Base-by-base conservation (phyloP, 2,888 invertebrate species). In the Villa cingulata region DNA sequence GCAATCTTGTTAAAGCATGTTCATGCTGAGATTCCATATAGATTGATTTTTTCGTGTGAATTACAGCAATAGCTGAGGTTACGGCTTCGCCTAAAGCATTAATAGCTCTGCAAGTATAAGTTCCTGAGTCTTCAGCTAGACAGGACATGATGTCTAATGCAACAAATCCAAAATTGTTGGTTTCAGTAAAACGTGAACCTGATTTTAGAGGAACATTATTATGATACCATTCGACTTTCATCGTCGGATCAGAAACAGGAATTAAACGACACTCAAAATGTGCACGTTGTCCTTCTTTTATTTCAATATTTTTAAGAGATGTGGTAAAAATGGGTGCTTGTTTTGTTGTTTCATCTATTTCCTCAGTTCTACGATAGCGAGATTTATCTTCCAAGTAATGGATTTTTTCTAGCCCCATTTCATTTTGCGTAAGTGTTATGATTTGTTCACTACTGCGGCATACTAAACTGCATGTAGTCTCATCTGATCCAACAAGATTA, bases 131-230 rank as follows among this genome's bases (percentile, higher is more conserved):
- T 66, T 97, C 97, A 10, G 95, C 89, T 60, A 94, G 83, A 50
- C 91, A 87, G 57, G 94, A 87, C 74, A 94, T 80, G 57, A 98
- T 94, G 63, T 98, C 97, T 49, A 98, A 73, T 20, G 95, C 91
- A 15, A 96, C 95, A 65, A 92, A 97, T 39, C 97, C 97, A 65
- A 98, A 97, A 70, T 91, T 96, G 62, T 94, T 89, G 10, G 91
- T 90, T 70, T 95, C 91, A 14, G 89, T 87, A 66, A 96, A 97
- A 58, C 97, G 80, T 9, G 94, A 92, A 38, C 95, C 94, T 53
- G 89, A 88, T 68, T 91, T 90, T 1, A 94, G 74, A 0, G 91
- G 87, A 55, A 78, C 76, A 59, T 88, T 89, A 62, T 95, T 92
- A 61, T 91, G 88, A 72, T 86, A 91, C 94, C 95, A 95, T 70